Evolutionary conservation across 2,113 vertebrate species (phyloP).

Genomic region (Bathybates hornii): DNA sequence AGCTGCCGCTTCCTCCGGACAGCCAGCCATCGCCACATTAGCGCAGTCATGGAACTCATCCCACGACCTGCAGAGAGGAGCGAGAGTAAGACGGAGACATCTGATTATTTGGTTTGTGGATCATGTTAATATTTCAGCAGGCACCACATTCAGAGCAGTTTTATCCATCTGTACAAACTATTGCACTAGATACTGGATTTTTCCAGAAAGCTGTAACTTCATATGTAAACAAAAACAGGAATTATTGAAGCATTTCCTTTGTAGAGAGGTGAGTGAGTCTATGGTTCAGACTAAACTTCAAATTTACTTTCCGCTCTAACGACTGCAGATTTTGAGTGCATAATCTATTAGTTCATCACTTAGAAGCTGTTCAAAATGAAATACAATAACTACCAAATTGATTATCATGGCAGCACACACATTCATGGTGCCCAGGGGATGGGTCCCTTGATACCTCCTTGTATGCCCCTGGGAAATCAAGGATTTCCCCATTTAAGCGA

Average conservation of each 20-base stretch:
- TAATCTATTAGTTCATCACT: background rate
- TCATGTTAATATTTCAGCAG: background rate
- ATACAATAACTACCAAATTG: background rate
- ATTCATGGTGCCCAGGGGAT: background rate
- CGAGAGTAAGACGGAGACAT: background rate
- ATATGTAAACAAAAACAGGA: background rate
- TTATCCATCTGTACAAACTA: background rate
- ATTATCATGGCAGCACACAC: background rate
- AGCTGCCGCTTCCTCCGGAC: slow-evolving; percentile 83
- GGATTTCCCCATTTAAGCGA: background rate
- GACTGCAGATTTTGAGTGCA: background rate
- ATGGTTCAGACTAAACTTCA: background rate
- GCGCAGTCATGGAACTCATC: slow-evolving; percentile 90
- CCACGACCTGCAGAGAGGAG: slow-evolving; percentile 80
- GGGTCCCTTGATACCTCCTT: background rate
- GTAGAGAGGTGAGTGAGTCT: background rate
- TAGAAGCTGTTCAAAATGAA: background rate
- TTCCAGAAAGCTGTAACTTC: background rate
- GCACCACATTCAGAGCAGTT: background rate
- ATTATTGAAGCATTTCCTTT: background rate
- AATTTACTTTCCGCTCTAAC: background rate
- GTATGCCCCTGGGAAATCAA: background rate
- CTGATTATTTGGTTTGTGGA: background rate
- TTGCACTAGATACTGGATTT: background rate
- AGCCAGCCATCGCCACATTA: slow-evolving; percentile 80